phyloP scores from a whole-genome alignment of 2,113 vertebrate genomes.

The Aldabrachelys gigantea region DNA sequence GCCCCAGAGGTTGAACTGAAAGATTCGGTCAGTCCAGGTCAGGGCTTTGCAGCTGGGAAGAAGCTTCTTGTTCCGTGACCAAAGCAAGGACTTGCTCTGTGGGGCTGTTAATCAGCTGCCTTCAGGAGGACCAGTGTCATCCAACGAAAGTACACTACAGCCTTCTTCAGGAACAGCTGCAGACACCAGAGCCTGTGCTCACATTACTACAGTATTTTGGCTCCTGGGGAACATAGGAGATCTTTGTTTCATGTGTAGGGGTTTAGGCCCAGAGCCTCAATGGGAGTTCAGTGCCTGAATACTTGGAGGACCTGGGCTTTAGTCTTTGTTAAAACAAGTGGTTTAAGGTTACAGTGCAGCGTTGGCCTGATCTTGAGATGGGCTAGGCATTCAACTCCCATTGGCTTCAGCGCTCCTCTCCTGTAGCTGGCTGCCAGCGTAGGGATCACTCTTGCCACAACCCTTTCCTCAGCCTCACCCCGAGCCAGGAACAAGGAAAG shows the following conservation, averaged over 20 bases:
- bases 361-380: not conserved
- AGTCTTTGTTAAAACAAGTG: not conserved
- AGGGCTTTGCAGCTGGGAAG: not conserved
- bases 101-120: not conserved
- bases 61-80: not conserved
- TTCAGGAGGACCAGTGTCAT: not conserved
- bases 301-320: not conserved
- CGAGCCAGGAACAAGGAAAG: not conserved
- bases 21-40: not conserved
- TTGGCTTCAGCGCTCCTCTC: not conserved
- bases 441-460: not conserved
- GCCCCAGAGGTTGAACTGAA: not conserved
- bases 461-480: not conserved
- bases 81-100: not conserved
- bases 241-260: not conserved
- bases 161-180: not conserved
- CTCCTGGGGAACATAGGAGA: constrained; percentile 23
- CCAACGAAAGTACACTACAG: not conserved
- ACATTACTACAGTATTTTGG: not conserved
- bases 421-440: not conserved
- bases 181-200: not conserved
- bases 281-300: not conserved
- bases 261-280: not conserved
- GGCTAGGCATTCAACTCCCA: not conserved
- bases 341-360: not conserved